Evolutionary conservation across 2,888 invertebrate species (phyloP), one percentile per base, ranked within the genome.

Genomic region (Drosophila kanekoi): DNA sequence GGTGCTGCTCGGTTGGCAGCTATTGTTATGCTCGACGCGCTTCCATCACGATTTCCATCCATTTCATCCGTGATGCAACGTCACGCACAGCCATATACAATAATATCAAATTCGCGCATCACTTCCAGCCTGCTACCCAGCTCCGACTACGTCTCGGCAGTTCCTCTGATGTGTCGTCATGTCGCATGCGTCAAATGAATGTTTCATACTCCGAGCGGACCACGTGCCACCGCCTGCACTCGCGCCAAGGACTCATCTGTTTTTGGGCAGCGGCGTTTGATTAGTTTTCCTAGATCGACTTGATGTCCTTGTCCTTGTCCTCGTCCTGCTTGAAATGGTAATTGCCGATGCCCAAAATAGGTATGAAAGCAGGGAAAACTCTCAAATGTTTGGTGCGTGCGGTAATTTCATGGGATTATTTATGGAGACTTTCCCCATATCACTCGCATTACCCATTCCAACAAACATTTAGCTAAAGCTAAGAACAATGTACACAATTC

Each of bases 21-120:
- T 65, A 70, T 80, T 86, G 87, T 82, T 85, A 82, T 86, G 73
- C 84, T 71, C 79, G 77, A 87, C 82, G 85, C 77, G 85, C 79
- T 87, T 89, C 87, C 87, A 85, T 89, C 85, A 85, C 86, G 79
- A 77, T 54, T 74, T 44, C 33, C 77, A 61, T 60, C 52, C 72
- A 77, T 63, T 72, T 72, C 65, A 82, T 51, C 52, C 70, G 48
- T 73, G 81, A 64, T 87, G 84, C 83, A 90, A 78, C 78, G 79
- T 91, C 91, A 90, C 91, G 91, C 91, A 90, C 91, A 77, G 72
- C 79, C 82, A 91, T 90, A 87, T 87, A 85, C 86, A 85, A 85
- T 89, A 85, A 85, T 85, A 80, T 82, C 71, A 64, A 65, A 70
- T 69, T 66, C 68, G 72, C 73, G 78, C 68, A 64, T 67, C 67